These are phyloP conservation scores for Phrixothrix hirtus DNA, from an alignment of 2,888 invertebrate genomes.

Conservation along the genomic window DNA sequence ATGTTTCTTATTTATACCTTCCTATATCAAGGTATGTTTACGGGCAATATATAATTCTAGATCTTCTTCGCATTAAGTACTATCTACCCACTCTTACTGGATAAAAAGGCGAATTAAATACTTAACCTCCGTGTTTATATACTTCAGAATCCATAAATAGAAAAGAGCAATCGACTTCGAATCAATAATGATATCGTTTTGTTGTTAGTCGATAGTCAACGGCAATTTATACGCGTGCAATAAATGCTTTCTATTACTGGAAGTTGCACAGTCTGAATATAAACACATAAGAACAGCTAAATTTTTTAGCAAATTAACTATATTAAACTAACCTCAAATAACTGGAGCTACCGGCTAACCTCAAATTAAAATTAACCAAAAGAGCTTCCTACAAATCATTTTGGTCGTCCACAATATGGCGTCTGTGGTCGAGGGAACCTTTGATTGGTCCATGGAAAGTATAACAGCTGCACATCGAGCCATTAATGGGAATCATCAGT, in stretches of 20 bases:
- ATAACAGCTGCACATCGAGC: constrained; percentile 55
- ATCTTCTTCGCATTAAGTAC: no score
- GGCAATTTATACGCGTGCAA: constrained; percentile 4
- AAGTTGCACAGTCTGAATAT: background rate
- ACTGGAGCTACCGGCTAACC: constrained; percentile 37
- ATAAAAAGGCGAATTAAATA: background rate
- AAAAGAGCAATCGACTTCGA: constrained; percentile 9
- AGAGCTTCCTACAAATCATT: constrained; percentile 38
- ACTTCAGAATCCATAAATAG: constrained; percentile 10
- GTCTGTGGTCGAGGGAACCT: constrained; percentile 43
- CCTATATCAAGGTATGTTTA: no score
- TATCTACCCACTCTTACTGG: no score
- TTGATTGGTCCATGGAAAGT: constrained; percentile 56
- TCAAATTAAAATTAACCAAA: constrained; percentile 44
- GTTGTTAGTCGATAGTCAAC: constrained; percentile 6
- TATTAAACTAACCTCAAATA: constrained; percentile 19
- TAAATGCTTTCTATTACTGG: background rate
- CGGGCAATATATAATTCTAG: no score
- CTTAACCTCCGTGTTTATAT: constrained; percentile 11
- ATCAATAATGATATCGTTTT: constrained; percentile 15
- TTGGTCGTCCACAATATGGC: constrained; percentile 49
- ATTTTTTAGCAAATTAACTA: constrained; percentile 17
- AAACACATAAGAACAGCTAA: constrained; percentile 1
- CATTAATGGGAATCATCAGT: constrained; percentile 53
- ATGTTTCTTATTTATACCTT: no score